Percentiles rank a stretch among this genome's conserved stretches.
phyloP scores from a whole-genome alignment of 2,113 vertebrate genomes.

The Campylomormyrus tamandua region DNA sequence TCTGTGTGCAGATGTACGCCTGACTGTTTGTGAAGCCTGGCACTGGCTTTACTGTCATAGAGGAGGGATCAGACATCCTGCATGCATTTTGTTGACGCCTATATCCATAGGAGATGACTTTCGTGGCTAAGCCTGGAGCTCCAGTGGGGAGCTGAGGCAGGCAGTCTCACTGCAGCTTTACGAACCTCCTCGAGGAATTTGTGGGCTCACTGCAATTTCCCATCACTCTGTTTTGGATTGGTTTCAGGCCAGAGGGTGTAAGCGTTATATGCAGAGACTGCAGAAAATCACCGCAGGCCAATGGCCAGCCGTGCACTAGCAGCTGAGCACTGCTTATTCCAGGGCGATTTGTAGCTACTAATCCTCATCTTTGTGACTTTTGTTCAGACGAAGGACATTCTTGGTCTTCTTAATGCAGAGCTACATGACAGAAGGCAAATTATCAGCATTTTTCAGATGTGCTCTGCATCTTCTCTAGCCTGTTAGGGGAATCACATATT shows the following conservation, averaged over 20 bases:
- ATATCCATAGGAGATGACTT: neutral
- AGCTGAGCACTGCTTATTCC: neutral
- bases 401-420: neutral
- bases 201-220: neutral
- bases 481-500: neutral
- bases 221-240: neutral
- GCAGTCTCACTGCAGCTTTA: neutral
- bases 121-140: neutral
- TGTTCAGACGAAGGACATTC: neutral
- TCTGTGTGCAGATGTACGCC: neutral
- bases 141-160: neutral
- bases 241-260: neutral
- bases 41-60: neutral
- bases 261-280: neutral
- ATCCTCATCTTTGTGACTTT: neutral
- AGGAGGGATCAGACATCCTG: neutral
- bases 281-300: neutral
- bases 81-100: neutral
- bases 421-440: neutral
- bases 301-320: neutral
- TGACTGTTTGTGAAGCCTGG: neutral
- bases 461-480: neutral
- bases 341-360: neutral
- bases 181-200: neutral
- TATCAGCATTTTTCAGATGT: neutral